A percentile compares a stretch with the other conserved stretches of the same genome.
Conservation (phyloP, 2,113 vertebrate genomes). For the Sander lucioperca region DNA sequence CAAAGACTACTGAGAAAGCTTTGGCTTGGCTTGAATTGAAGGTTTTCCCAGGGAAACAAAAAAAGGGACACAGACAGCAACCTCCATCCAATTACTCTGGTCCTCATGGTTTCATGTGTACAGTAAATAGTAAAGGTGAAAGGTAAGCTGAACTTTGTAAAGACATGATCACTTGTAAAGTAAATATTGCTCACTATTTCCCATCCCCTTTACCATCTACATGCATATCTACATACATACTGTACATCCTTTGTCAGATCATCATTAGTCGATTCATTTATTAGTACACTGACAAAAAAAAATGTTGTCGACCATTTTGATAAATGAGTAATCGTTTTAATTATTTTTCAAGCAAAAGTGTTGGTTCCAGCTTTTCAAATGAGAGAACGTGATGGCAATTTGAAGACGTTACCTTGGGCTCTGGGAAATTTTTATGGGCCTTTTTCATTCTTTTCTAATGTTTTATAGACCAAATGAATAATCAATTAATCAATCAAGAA, state of each 20-base stretch:
- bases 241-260: no score
- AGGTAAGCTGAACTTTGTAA: neutral
- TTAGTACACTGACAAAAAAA: neutral
- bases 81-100: neutral
- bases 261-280: neutral
- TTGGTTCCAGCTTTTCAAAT: neutral
- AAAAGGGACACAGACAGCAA: neutral
- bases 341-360: neutral
- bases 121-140: conserved; percentile 5
- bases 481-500: neutral
- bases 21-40: conserved; percentile 7
- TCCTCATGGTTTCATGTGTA: neutral
- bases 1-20: conserved; percentile 16
- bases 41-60: conserved; percentile 29
- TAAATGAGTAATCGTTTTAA: neutral
- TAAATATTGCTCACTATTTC: neutral
- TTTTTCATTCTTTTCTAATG: no score
- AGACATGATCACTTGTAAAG: neutral
- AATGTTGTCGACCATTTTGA: neutral
- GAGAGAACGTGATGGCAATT: neutral
- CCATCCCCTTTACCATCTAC: no score
- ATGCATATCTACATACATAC: no score
- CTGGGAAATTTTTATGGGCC: neutral
- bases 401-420: neutral
- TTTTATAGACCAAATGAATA: neutral